Conservation (phyloP, 2,797 vertebrate genomes). For the Cyclopterus lumpus region DNA sequence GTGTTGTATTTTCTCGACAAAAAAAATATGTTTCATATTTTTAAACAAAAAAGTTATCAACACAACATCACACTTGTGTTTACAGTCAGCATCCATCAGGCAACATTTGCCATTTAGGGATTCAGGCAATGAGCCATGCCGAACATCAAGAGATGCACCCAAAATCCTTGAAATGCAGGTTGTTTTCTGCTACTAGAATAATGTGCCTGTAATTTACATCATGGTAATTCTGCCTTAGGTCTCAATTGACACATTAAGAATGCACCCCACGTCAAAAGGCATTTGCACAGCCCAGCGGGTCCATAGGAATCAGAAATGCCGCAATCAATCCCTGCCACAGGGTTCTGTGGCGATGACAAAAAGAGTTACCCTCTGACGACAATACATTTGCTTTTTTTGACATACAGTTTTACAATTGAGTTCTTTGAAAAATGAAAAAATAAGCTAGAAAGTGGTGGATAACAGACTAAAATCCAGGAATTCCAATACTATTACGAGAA, state of each 20-base stretch:
- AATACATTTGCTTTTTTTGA: constrained; percentile 28
- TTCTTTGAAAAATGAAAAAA: neutral
- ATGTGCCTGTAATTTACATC: constrained; percentile 51
- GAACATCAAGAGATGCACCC: constrained; percentile 20
- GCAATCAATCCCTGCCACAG: constrained; percentile 70
- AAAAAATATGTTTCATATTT: neutral
- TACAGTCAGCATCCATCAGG: constrained; percentile 12
- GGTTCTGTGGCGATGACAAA: constrained; percentile 55
- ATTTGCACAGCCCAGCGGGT: constrained; percentile 75
- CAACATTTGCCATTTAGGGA: constrained; percentile 42
- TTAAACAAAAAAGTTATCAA: constrained; percentile 4
- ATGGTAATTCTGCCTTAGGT: constrained; percentile 58
- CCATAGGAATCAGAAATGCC: constrained; percentile 60
- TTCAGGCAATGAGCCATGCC: constrained; percentile 26
- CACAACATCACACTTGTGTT: neutral
- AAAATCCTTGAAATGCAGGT: constrained; percentile 12
- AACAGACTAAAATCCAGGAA: neutral
- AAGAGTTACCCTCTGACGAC: constrained; percentile 34
- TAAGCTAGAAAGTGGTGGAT: neutral
- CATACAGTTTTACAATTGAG: constrained; percentile 2
- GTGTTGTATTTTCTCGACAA: neutral
- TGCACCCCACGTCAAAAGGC: constrained; percentile 69
- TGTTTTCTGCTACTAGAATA: constrained; percentile 21
- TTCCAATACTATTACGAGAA: neutral
- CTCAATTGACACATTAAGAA: constrained; percentile 72